A percentile compares a stretch with the other conserved stretches of the same genome.
phyloP scores from a whole-genome alignment of 2,797 vertebrate genomes.

The Tragelaphus oryx region DNA sequence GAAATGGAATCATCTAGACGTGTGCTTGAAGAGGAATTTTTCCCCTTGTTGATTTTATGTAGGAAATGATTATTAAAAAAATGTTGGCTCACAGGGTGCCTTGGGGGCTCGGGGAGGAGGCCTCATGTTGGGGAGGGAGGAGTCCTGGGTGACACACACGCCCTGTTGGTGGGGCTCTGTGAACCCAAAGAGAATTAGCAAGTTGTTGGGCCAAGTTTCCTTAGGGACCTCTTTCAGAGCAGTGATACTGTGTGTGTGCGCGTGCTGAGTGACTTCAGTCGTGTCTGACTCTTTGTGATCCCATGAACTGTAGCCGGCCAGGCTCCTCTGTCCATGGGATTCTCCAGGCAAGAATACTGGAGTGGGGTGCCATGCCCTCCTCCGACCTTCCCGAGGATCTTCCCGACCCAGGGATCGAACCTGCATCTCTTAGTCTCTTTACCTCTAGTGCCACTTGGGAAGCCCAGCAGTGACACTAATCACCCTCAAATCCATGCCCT shows the following conservation, averaged over 20 bases:
- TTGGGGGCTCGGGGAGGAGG: background rate
- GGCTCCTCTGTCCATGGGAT: background rate
- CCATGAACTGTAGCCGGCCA: background rate
- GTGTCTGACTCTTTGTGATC: background rate
- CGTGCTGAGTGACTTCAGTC: background rate
- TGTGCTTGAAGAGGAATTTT: constrained; percentile 62
- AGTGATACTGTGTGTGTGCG: background rate
- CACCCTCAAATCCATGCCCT: background rate
- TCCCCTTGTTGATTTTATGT: constrained; percentile 60
- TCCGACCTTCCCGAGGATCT: background rate
- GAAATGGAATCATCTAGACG: constrained; percentile 65
- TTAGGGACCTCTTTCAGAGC: background rate
- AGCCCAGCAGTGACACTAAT: background rate
- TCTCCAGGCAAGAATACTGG: background rate
- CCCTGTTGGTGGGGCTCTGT: background rate
- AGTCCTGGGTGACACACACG: background rate
- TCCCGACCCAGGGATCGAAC: background rate
- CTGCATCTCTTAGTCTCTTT: background rate
- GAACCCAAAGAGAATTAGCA: background rate
- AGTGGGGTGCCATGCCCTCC: background rate
- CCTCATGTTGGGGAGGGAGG: background rate
- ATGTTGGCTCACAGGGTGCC: constrained; percentile 13
- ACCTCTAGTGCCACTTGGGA: background rate
- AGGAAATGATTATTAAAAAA: constrained; percentile 63
- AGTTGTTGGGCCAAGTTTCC: background rate